phyloP scores from a whole-genome alignment of 2,113 vertebrate genomes.

The Embiotoca jacksoni region DNA sequence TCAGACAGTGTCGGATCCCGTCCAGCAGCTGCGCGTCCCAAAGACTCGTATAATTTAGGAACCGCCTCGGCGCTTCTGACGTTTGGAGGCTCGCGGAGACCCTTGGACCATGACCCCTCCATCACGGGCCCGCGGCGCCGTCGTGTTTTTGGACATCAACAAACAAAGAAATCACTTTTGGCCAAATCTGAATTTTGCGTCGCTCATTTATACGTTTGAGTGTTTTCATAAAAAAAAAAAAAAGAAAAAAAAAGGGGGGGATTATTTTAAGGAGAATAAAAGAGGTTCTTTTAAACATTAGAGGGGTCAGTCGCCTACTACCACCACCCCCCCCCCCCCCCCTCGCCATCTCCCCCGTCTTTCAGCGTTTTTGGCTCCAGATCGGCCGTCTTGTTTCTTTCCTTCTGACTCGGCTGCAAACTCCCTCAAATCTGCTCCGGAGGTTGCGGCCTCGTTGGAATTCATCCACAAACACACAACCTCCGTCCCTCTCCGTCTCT shows the following conservation, averaged over 20 bases:
- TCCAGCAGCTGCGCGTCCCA: conserved; percentile 55
- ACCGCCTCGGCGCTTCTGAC: conserved; percentile 54
- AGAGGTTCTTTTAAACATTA: conserved; percentile 46
- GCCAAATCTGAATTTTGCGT: not conserved
- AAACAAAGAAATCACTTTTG: conserved; percentile 15
- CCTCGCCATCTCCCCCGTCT: conserved; percentile 19
- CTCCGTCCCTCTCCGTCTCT: conserved; percentile 4
- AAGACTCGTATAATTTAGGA: conserved; percentile 60
- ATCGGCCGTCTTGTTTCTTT: conserved; percentile 28
- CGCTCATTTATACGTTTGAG: conserved; percentile 46
- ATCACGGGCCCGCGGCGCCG: conserved; percentile 26
- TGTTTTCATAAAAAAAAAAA: not conserved
- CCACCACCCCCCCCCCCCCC: not conserved
- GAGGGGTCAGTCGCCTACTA: conserved; percentile 38
- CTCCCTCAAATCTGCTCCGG: conserved; percentile 48
- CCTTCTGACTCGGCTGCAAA: conserved; percentile 26
- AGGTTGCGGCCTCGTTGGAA: conserved; percentile 64
- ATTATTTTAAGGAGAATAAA: conserved; percentile 30
- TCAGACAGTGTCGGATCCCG: conserved; percentile 63
- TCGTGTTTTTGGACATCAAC: conserved; percentile 56
- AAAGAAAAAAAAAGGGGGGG: conserved; percentile 23
- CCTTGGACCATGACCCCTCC: too few species aligned
- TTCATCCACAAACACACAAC: conserved; percentile 59
- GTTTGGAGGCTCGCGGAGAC: conserved; percentile 22
- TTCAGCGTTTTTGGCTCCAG: conserved; percentile 51